These are phyloP conservation scores for Dermochelys coriacea DNA, from an alignment of 2,797 vertebrate species.

Conservation along the genomic window DNA sequence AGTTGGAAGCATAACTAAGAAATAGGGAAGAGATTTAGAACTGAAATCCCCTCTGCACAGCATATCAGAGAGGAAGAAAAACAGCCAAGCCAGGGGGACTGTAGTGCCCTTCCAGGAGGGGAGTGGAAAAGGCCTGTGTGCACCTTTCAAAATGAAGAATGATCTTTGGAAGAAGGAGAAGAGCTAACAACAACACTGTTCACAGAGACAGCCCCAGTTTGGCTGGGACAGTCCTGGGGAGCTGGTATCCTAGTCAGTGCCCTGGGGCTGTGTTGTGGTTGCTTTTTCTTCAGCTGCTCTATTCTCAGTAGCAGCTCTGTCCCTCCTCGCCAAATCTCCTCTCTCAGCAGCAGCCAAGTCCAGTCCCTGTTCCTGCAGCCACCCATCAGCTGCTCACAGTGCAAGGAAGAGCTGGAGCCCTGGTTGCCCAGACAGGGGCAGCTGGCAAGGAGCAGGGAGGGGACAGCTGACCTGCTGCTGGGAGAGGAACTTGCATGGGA, in stretches of 20 bases:
- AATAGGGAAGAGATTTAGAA: background rate
- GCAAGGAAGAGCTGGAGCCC: background rate
- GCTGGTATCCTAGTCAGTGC: background rate
- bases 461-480: background rate
- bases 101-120: background rate
- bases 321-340: background rate
- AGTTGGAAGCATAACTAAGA: background rate
- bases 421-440: background rate
- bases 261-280: background rate
- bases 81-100: background rate
- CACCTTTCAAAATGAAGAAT: background rate
- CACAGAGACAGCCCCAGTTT: background rate
- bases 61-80: background rate
- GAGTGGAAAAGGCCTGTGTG: background rate
- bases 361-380: background rate
- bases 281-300: background rate
- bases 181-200: background rate
- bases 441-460: background rate
- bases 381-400: background rate
- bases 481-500: background rate
- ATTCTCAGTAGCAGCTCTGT: background rate
- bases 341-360: background rate
- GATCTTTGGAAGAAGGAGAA: background rate
- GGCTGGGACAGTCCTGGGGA: background rate
- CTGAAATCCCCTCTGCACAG: background rate